These are phyloP conservation scores for Eunapius fragilis DNA, from an alignment of 37 sponge, comb jelly and placozoan species.

Conservation along the genomic window DNA sequence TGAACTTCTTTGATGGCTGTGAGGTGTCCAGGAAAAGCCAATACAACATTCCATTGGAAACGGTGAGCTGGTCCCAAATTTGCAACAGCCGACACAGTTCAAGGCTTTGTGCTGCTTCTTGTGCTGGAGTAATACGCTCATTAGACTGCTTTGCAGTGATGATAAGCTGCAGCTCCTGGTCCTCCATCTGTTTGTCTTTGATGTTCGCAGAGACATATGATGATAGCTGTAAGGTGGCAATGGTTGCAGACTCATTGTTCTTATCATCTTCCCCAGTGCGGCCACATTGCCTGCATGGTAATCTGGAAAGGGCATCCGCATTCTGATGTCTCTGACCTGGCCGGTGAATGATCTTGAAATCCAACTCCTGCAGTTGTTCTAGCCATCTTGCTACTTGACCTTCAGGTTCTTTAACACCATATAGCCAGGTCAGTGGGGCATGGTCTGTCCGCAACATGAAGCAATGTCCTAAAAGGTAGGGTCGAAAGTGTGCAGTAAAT, in stretches of 20 bases:
- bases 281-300: slow-evolving; percentile 25
- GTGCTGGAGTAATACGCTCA: too few relatives aligned
- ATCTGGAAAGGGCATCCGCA: slow-evolving; percentile 14
- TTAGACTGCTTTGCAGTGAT: too few relatives aligned
- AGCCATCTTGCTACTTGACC: slow-evolving; percentile 46
- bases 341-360: slow-evolving; percentile 23
- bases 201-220: too few relatives aligned
- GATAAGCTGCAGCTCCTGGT: too few relatives aligned
- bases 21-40: background rate
- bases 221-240: too few relatives aligned
- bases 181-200: too few relatives aligned
- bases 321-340: slow-evolving; percentile 10
- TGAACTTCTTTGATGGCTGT: too few relatives aligned
- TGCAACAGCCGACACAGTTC: slow-evolving; percentile 8
- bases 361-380: slow-evolving; percentile 26
- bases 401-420: slow-evolving; percentile 29
- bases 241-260: too few relatives aligned
- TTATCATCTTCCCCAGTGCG: too few relatives aligned
- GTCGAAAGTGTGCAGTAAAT: too few relatives aligned
- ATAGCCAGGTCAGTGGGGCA: slow-evolving; percentile 26
- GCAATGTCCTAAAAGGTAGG: too few relatives aligned
- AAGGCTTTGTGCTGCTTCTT: background rate
- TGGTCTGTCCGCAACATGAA: slow-evolving; percentile 8
- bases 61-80: slow-evolving; percentile 31
- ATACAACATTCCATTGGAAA: slow-evolving; percentile 18